A percentile compares a stretch with the other conserved stretches of the same genome.
Evolutionary conservation across 2,888 invertebrate genomes (phyloP).

Genomic region (Amblyjoppa fuscipennis): DNA sequence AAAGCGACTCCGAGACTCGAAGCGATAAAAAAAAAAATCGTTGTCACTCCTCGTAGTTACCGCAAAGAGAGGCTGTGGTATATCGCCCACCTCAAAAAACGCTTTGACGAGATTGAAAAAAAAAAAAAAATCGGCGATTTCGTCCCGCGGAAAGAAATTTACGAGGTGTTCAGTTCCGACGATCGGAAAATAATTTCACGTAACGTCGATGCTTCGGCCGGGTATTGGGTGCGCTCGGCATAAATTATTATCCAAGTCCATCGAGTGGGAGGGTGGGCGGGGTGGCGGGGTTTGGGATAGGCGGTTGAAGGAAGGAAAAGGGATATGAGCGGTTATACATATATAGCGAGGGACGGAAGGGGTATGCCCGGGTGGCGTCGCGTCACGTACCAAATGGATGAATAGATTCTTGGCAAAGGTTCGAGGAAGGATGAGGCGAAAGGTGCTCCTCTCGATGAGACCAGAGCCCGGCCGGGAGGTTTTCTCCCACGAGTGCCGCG

Average conservation of each 20-base stretch:
- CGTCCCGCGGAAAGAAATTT: conserved; percentile 27
- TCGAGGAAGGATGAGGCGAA: conserved; percentile 28
- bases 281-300: neutral
- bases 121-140: conserved; percentile 14
- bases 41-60: neutral
- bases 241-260: conserved; percentile 47
- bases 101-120: conserved; percentile 20
- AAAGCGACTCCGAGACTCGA: neutral
- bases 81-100: neutral
- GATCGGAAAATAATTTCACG: conserved; percentile 54
- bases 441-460: conserved; percentile 39
- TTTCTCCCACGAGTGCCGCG: conserved; percentile 23
- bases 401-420: conserved; percentile 63
- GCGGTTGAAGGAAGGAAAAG: conserved; percentile 32
- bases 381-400: conserved; percentile 58
- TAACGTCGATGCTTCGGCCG: conserved; percentile 33
- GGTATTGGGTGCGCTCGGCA: conserved; percentile 24
- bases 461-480: conserved; percentile 15
- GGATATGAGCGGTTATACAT: conserved; percentile 24
- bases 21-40: neutral
- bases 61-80: neutral
- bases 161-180: conserved; percentile 39
- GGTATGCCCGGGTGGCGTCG: conserved; percentile 20
- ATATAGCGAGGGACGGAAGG: neutral
- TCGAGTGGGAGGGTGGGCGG: neutral